These are phyloP conservation scores for Metallyticus violacea DNA, from an alignment of 2,888 invertebrate species.

Conservation along the genomic window DNA sequence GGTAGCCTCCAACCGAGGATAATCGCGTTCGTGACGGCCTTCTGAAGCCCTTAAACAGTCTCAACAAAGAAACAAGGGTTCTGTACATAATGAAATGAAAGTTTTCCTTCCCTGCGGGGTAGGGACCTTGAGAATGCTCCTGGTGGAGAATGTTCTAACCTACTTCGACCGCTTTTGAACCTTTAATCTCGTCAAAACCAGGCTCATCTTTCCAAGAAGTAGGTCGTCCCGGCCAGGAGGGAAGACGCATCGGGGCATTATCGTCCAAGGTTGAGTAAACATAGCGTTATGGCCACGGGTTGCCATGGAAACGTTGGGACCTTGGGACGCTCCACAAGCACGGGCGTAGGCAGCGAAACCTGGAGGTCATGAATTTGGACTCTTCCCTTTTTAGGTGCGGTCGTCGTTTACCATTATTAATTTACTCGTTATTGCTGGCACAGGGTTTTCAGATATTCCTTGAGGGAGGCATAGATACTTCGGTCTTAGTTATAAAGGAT, in stretches of 20 bases:
- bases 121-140: not conserved
- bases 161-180: not conserved
- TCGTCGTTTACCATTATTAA: not conserved
- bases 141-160: not conserved
- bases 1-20: not conserved
- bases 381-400: not conserved
- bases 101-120: not conserved
- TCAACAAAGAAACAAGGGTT: not conserved
- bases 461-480: not conserved
- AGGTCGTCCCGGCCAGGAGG: not conserved
- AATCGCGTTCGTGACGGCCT: not conserved
- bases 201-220: not conserved
- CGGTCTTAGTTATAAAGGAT: too few relatives aligned
- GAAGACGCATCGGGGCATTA: not conserved
- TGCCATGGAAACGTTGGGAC: not conserved
- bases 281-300: not conserved
- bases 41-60: not conserved
- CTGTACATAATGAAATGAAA: not conserved
- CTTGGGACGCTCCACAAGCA: not conserved
- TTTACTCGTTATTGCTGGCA: not conserved
- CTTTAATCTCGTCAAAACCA: not conserved
- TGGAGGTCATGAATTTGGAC: not conserved
- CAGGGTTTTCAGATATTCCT: not conserved
- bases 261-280: not conserved
- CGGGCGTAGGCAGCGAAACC: not conserved